Evolutionary conservation across 2,797 vertebrate species (phyloP).

Genomic region (Babyrousa celebensis): DNA sequence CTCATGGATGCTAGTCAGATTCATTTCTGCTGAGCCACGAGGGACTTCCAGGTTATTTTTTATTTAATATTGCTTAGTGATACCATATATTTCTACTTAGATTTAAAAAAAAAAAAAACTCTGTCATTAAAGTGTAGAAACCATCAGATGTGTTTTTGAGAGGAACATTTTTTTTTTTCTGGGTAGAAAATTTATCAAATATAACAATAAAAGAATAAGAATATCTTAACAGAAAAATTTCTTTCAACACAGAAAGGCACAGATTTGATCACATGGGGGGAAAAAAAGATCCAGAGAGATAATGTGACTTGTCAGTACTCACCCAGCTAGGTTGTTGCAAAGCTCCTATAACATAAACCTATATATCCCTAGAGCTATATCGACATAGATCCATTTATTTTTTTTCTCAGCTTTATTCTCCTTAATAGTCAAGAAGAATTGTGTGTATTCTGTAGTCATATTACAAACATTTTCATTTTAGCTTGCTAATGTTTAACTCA

Average conservation of each 20-base stretch:
- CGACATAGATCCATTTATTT: background rate
- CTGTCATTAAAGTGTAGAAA: background rate
- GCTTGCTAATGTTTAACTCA: background rate
- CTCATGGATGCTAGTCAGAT: no score
- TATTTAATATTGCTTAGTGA: background rate
- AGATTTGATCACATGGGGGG: background rate
- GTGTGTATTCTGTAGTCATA: background rate
- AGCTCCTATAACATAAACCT: background rate
- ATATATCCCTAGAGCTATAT: background rate
- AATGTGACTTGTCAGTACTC: background rate
- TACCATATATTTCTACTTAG: background rate
- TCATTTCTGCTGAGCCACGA: no score
- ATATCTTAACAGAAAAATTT: background rate
- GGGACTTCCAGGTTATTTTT: background rate
- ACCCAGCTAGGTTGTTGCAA: background rate
- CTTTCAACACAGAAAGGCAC: background rate
- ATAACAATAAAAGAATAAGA: background rate
- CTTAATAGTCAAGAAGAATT: background rate
- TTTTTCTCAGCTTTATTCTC: background rate
- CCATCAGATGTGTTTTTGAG: background rate
- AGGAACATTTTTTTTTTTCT: background rate
- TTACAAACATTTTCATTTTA: background rate
- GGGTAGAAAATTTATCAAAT: background rate
- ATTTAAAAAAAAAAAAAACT: background rate
- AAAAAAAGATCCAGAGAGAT: background rate